A percentile compares a stretch with the other conserved stretches of the same genome.
Conservation (phyloP, 1,140 invertebrate genomes). For the Chlorops oryzae region DNA sequence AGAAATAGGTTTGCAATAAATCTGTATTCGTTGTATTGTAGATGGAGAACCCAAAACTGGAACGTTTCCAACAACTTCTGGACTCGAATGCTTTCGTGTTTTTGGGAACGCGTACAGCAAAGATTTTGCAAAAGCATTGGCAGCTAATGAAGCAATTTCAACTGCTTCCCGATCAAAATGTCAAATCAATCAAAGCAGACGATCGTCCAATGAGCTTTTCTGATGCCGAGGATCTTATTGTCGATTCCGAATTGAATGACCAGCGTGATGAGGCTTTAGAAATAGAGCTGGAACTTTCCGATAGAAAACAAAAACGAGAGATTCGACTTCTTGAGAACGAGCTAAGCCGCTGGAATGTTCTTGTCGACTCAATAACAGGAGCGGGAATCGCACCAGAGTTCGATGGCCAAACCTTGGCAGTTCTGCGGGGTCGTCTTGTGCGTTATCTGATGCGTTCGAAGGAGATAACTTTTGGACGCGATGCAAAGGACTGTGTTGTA, state of each 20-base stretch:
- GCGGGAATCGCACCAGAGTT: constrained; percentile 71
- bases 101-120: constrained; percentile 79
- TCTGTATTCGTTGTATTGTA: constrained; percentile 12
- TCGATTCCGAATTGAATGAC: constrained; percentile 76
- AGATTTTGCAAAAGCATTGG: constrained; percentile 84
- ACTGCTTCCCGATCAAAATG: constrained; percentile 81
- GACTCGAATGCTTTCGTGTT: constrained; percentile 78
- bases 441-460: constrained; percentile 92
- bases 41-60: constrained; percentile 57
- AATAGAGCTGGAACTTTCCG: constrained; percentile 60
- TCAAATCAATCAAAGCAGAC: constrained; percentile 53
- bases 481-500: constrained; percentile 80
- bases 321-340: constrained; percentile 87
- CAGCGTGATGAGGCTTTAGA: constrained; percentile 68
- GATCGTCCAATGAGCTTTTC: constrained; percentile 78
- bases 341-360: constrained; percentile 83
- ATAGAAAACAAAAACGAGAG: constrained; percentile 64
- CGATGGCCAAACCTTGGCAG: constrained; percentile 88
- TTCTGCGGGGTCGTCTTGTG: constrained; percentile 86
- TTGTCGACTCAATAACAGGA: constrained; percentile 84
- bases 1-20: neutral
- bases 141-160: constrained; percentile 89
- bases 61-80: constrained; percentile 83
- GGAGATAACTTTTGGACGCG: constrained; percentile 90
- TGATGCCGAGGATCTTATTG: constrained; percentile 85